phyloP scores from a whole-genome alignment of 2,888 invertebrate genomes.

The Sepioteuthis lessoniana region DNA sequence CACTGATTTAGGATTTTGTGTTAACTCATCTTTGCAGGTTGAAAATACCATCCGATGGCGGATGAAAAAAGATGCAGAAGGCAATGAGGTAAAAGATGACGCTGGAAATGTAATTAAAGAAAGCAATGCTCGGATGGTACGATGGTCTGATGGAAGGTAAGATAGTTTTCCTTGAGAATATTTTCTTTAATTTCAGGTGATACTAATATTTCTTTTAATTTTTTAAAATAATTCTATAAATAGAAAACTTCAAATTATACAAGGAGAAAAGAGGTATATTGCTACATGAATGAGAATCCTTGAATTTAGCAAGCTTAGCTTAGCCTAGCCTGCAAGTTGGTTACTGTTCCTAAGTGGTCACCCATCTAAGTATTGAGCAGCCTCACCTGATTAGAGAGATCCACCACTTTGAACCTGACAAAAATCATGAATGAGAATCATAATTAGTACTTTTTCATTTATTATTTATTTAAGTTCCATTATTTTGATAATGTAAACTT shows the following conservation, averaged over 20 bases:
- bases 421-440: too few species aligned
- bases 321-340: too few species aligned
- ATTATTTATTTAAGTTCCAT: too few species aligned
- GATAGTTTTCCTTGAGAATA: background rate
- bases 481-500: too few species aligned
- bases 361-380: too few species aligned
- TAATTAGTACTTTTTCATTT: too few species aligned
- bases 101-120: conserved; percentile 88
- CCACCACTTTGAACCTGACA: too few species aligned
- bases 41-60: conserved; percentile 99
- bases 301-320: too few species aligned
- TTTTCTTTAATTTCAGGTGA: background rate
- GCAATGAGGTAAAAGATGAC: conserved; percentile 71
- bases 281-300: too few species aligned
- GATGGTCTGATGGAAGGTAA: conserved; percentile 93
- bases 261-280: background rate
- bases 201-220: background rate
- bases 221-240: background rate
- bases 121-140: conserved; percentile 94
- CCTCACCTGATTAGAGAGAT: too few species aligned
- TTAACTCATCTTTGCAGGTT: conserved; percentile 79
- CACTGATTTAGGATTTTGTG: background rate
- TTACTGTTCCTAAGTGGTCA: too few species aligned
- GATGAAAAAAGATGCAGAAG: conserved; percentile 81
- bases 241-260: background rate